phyloP scores from a whole-genome alignment of 2,113 vertebrate genomes.

The Paedocypris sp. region DNA sequence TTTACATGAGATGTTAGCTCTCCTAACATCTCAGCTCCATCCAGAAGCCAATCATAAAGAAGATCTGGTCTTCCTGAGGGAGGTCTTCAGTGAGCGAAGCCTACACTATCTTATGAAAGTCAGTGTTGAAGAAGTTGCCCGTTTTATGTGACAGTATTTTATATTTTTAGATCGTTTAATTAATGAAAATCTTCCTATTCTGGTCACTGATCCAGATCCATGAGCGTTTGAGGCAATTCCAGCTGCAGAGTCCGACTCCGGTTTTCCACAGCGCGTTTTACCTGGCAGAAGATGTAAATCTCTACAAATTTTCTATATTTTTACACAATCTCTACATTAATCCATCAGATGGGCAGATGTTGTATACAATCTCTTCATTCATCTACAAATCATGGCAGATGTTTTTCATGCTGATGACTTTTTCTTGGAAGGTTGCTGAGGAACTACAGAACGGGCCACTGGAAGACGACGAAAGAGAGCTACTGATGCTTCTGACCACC shows the following conservation, averaged over 20 bases:
- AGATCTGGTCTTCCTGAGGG: constrained; percentile 79
- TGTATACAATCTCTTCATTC: too few relatives aligned
- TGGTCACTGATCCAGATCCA: constrained; percentile 69
- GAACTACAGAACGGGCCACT: constrained; percentile 74
- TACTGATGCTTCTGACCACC: constrained; percentile 75
- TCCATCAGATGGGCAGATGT: not conserved
- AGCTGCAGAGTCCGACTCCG: constrained; percentile 77
- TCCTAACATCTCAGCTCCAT: constrained; percentile 85
- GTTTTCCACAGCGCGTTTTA: constrained; percentile 79
- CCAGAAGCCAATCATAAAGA: constrained; percentile 85
- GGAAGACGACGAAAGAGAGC: constrained; percentile 73
- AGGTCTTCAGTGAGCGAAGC: constrained; percentile 86
- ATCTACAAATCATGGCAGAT: too few relatives aligned
- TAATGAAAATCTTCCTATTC: not conserved
- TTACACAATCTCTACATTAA: not conserved
- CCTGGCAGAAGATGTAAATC: constrained; percentile 82
- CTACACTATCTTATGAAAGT: constrained; percentile 88
- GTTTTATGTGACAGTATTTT: not conserved
- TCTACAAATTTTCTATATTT: too few relatives aligned
- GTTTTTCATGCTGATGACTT: not conserved
- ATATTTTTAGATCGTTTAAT: not conserved
- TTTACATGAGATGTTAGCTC: constrained; percentile 83
- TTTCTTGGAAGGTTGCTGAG: constrained; percentile 70
- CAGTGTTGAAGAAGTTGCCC: constrained; percentile 1
- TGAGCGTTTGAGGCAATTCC: constrained; percentile 80